Evolutionary conservation across 2,888 invertebrate species (phyloP).

Genomic region (Lasioglossum malachurum): DNA sequence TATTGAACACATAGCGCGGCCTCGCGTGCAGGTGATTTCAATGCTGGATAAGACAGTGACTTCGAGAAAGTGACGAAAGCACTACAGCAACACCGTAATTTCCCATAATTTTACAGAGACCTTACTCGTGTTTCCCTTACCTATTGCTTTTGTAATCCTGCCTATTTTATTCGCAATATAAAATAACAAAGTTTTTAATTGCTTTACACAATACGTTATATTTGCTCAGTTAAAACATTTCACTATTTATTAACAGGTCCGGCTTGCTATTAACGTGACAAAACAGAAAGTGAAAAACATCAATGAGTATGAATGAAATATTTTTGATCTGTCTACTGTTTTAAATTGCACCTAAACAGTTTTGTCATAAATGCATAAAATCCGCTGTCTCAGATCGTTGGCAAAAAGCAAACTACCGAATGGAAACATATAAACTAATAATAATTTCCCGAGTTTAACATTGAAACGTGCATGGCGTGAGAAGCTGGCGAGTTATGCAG

Average conservation of each 20-base stretch:
- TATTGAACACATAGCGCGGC: not conserved
- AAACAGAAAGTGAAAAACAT: not conserved
- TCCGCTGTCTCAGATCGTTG: not conserved
- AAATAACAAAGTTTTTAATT: not conserved
- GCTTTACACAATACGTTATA: not conserved
- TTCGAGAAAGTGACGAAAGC: not conserved
- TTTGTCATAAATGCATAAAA: not conserved
- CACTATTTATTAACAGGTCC: not conserved
- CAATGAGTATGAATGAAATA: too few relatives aligned
- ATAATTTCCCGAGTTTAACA: not conserved
- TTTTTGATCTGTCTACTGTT: too few relatives aligned
- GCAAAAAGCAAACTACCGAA: not conserved
- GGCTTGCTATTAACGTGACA: not conserved
- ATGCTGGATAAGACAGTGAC: conserved; percentile 22
- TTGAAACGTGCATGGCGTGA: not conserved
- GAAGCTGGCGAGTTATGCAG: not conserved
- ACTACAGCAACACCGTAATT: not conserved
- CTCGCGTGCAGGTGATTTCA: conserved; percentile 29
- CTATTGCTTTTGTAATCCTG: not conserved
- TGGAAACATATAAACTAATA: too few relatives aligned
- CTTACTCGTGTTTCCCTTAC: not conserved
- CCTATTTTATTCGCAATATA: not conserved
- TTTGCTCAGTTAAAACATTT: not conserved
- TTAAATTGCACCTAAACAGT: not conserved
- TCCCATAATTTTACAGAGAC: not conserved